These are phyloP conservation scores for Phenganax marumi DNA, from an alignment of 92 coral and sea anemone genomes.

Conservation along the genomic window DNA sequence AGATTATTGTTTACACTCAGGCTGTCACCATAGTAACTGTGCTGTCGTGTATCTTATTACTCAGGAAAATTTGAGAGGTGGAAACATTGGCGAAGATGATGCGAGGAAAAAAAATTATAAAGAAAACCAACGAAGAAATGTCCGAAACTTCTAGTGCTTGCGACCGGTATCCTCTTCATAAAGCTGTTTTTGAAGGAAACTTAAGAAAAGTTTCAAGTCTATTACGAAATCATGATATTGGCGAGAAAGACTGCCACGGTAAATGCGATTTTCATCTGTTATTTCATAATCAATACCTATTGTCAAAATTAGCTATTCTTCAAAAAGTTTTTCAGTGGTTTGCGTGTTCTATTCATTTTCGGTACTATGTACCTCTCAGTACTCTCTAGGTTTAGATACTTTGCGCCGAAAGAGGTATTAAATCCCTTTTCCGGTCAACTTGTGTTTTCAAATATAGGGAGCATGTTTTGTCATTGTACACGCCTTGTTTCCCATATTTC, in stretches of 20 bases:
- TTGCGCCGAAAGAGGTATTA: not conserved
- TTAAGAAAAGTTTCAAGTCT: constrained; percentile 81
- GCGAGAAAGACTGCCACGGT: constrained; percentile 88
- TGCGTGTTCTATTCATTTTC: not conserved
- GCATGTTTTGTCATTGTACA: constrained; percentile 3
- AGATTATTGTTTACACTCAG: not conserved
- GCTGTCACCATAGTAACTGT: constrained; percentile 15
- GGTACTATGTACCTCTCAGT: not conserved
- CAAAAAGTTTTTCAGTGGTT: not conserved
- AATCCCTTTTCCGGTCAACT: constrained; percentile 6
- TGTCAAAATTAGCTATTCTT: not conserved
- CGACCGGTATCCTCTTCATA: constrained; percentile 87
- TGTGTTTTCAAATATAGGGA: not conserved
- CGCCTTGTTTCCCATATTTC: constrained; percentile 29
- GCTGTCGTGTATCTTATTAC: not conserved
- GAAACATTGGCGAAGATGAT: not conserved
- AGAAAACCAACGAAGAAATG: constrained; percentile 36
- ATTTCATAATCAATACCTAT: no score
- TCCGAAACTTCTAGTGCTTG: constrained; percentile 45
- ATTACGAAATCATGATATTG: constrained; percentile 72
- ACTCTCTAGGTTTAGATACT: not conserved
- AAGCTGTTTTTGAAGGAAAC: constrained; percentile 95
- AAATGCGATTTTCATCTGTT: constrained; percentile 23
- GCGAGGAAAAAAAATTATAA: not conserved
- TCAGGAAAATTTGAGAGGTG: not conserved